These are phyloP conservation scores for Parauchenoglanis ngamensis DNA, from an alignment of 2,797 vertebrate species.

Conservation along the genomic window DNA sequence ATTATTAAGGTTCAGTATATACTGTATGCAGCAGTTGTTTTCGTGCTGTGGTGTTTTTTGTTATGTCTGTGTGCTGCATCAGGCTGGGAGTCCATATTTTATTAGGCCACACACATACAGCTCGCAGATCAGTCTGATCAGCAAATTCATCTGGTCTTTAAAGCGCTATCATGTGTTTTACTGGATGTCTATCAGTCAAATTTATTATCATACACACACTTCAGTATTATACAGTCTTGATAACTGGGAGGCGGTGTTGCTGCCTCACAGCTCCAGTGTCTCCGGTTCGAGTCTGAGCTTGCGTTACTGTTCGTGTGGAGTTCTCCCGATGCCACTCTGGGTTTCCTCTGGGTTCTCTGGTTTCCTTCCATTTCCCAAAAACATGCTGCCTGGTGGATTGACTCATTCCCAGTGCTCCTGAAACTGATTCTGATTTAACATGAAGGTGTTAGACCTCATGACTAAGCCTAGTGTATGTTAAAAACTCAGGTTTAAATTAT, in stretches of 20 bases:
- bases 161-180: not conserved
- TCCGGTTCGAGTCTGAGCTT: not conserved
- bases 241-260: not conserved
- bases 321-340: not conserved
- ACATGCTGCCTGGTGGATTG: not conserved
- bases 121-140: not conserved
- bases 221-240: not conserved
- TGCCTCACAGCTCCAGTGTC: not conserved
- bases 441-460: not conserved
- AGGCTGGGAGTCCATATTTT: not conserved
- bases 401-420: not conserved
- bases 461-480: not conserved
- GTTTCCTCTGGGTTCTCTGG: not conserved
- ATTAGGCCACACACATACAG: not conserved
- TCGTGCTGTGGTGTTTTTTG: not conserved
- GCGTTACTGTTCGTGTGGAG: not conserved
- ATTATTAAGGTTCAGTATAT: not conserved
- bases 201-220: no score
- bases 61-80: not conserved
- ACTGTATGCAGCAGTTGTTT: not conserved
- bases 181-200: not conserved
- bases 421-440: not conserved
- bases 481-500: not conserved
- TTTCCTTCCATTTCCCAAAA: not conserved
- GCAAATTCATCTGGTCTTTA: not conserved